Conservation (phyloP, 2,797 vertebrate species). For the Masticophis lateralis region DNA sequence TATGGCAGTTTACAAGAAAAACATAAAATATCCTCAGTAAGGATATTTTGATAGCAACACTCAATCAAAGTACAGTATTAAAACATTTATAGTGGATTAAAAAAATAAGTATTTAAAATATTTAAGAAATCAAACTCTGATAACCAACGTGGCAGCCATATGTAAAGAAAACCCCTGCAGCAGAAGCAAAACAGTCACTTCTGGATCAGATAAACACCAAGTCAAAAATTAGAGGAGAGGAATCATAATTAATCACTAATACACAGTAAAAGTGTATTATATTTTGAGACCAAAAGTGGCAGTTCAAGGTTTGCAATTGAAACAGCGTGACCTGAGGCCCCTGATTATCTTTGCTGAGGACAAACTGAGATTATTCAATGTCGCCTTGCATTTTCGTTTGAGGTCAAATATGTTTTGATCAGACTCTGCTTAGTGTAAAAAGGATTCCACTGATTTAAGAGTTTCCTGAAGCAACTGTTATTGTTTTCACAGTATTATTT, state of each 20-base stretch:
- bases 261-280: not conserved
- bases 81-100: not conserved
- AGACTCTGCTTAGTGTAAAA: not conserved
- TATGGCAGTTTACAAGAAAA: not conserved
- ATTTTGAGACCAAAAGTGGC: not conserved
- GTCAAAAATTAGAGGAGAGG: not conserved
- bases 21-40: not conserved
- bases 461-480: not conserved
- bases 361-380: not conserved
- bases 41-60: not conserved
- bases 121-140: not conserved
- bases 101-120: not conserved
- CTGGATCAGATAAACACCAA: not conserved
- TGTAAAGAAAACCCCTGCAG: not conserved
- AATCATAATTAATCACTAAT: not conserved
- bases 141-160: not conserved
- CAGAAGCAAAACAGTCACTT: not conserved
- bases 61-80: not conserved
- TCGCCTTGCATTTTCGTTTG: not conserved
- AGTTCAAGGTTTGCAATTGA: not conserved
- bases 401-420: not conserved
- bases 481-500: not conserved
- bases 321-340: not conserved
- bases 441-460: not conserved
- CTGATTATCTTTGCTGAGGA: not conserved